phyloP scores from a whole-genome alignment of 2,888 invertebrate genomes.

The Pandemis heparana region DNA sequence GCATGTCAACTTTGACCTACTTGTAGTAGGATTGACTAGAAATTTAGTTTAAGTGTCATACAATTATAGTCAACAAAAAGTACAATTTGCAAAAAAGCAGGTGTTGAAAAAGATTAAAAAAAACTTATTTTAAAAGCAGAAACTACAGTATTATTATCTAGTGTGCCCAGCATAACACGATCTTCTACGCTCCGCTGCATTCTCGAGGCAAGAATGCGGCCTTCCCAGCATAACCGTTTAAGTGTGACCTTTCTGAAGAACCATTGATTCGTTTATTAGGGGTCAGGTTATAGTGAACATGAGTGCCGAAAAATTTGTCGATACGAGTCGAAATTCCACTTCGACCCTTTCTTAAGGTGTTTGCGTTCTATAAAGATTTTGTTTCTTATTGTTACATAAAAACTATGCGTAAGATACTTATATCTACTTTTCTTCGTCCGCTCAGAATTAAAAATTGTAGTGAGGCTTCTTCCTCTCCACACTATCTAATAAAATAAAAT shows the following conservation, averaged over 20 bases:
- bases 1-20: no score
- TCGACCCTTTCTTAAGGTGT: constrained; percentile 29
- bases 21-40: no score
- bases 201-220: constrained; percentile 18
- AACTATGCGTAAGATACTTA: no score
- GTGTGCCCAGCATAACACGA: constrained; percentile 23
- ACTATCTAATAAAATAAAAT: no score
- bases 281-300: neutral
- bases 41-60: no score
- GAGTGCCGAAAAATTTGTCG: constrained; percentile 1
- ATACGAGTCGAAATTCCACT: constrained; percentile 17
- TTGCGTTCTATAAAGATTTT: constrained; percentile 23
- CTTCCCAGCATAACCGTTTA: neutral
- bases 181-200: constrained; percentile 24
- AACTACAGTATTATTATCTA: neutral
- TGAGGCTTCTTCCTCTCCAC: no score
- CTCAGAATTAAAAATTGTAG: no score
- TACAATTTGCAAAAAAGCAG: neutral
- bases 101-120: neutral
- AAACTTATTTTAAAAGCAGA: neutral
- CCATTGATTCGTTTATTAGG: neutral
- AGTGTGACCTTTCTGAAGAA: neutral
- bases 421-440: no score
- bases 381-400: neutral
- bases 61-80: no score